Conservation (phyloP, 1,140 invertebrate species). For the Pectinophora gossypiella region DNA sequence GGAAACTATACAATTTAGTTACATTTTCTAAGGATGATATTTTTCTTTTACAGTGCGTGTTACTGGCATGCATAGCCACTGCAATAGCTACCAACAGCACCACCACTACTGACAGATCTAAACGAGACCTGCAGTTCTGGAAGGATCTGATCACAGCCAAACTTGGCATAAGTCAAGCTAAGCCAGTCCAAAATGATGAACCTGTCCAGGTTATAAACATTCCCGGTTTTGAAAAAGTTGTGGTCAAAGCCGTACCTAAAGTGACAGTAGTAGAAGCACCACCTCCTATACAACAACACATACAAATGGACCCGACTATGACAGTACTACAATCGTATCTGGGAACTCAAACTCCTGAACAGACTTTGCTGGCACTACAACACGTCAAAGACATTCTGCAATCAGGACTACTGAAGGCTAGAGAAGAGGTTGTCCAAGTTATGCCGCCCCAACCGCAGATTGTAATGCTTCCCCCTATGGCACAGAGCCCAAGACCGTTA, state of each 20-base stretch:
- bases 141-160: conserved; percentile 14
- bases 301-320: conserved; percentile 2
- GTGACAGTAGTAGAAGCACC: neutral
- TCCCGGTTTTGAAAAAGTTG: conserved; percentile 17
- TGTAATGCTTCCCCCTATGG: neutral
- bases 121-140: conserved; percentile 17
- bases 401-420: conserved; percentile 16
- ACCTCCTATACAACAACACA: neutral
- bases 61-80: conserved; percentile 13
- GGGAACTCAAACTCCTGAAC: conserved; percentile 12
- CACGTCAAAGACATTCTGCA: conserved; percentile 15
- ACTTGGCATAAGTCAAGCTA: neutral
- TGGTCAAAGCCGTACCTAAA: conserved; percentile 20
- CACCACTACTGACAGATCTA: conserved; percentile 8
- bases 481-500: neutral
- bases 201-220: conserved; percentile 13
- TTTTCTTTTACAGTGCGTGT: conserved; percentile 24
- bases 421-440: conserved; percentile 8
- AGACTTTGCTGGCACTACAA: conserved; percentile 15
- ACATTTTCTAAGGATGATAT: no score
- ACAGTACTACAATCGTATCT: conserved; percentile 14
- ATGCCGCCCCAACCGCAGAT: neutral
- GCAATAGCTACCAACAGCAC: conserved; percentile 5
- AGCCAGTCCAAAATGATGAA: neutral
- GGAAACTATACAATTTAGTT: neutral